Evolutionary conservation across 2,888 invertebrate genomes (phyloP).

Genomic region (Drosophila anomelani): DNA sequence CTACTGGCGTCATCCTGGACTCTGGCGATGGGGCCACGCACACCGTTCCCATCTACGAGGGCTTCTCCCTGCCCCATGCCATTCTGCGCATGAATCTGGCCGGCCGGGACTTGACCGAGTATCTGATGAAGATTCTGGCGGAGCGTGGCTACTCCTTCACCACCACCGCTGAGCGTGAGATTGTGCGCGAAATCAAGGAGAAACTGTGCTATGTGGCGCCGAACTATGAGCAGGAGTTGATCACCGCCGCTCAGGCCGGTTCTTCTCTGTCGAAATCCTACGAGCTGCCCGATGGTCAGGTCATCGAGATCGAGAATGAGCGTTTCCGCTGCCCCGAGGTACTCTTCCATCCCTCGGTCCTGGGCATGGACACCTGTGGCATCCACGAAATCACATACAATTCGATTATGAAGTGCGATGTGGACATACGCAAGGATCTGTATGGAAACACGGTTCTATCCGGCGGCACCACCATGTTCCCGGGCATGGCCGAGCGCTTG

Average conservation of each 20-base stretch:
- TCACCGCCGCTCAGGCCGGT: neutral
- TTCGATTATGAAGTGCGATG: conserved; percentile 2
- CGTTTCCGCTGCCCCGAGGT: conserved; percentile 6
- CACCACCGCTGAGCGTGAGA: conserved; percentile 8
- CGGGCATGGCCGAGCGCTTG: conserved; percentile 5
- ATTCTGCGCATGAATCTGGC: conserved; percentile 1
- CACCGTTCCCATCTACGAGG: conserved; percentile 12
- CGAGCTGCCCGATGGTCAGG: conserved; percentile 6
- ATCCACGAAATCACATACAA: neutral
- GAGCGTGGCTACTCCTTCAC: conserved; percentile 6
- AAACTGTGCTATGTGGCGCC: conserved; percentile 3
- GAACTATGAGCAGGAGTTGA: neutral
- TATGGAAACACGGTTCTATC: neutral
- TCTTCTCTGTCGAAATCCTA: neutral
- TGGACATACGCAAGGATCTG: conserved; percentile 7
- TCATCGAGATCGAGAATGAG: conserved; percentile 1
- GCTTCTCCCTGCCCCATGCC: conserved; percentile 5
- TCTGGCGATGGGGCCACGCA: conserved; percentile 4
- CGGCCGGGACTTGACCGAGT: conserved; percentile 5
- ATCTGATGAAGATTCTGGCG: conserved; percentile 5
- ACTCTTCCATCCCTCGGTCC: neutral
- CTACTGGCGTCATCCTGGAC: conserved; percentile 5
- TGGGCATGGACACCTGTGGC: conserved; percentile 3
- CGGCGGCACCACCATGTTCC: conserved; percentile 12
- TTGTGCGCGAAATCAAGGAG: conserved; percentile 5